phyloP scores from a whole-genome alignment of 2,113 vertebrate genomes.

The Toxotes chatareus region DNA sequence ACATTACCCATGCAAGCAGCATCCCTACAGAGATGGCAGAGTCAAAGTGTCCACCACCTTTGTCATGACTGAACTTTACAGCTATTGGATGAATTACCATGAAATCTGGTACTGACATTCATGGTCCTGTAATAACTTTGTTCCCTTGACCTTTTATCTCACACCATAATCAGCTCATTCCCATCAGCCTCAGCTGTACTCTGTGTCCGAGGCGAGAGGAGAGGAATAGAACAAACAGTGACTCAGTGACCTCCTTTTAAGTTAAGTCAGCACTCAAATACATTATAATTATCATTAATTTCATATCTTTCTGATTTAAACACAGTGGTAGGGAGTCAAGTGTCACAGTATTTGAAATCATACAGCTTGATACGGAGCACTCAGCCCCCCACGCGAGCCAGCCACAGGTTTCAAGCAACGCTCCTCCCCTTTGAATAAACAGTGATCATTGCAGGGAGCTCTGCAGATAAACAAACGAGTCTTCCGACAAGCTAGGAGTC shows the following conservation, averaged over 20 bases:
- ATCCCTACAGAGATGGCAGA: too few species aligned
- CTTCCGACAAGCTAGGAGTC: conserved; percentile 24
- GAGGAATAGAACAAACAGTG: background rate
- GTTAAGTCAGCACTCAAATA: background rate
- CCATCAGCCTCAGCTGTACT: background rate
- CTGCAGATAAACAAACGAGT: conserved; percentile 66
- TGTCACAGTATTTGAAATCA: conserved; percentile 39
- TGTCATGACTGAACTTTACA: too few species aligned
- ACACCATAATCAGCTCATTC: background rate
- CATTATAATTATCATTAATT: conserved; percentile 5
- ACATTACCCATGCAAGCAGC: background rate
- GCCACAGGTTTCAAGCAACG: conserved; percentile 32
- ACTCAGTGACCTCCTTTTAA: background rate
- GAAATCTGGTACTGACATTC: background rate
- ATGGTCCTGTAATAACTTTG: background rate
- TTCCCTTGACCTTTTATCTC: background rate
- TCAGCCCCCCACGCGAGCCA: conserved; percentile 30
- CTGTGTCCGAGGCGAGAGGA: background rate
- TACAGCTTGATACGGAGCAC: conserved; percentile 1
- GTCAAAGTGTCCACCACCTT: too few species aligned
- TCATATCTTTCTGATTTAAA: background rate
- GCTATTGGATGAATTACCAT: background rate
- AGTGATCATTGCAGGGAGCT: conserved; percentile 51
- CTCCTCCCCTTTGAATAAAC: conserved; percentile 67
- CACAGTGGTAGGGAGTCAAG: background rate